Base-by-base conservation (phyloP, 2,888 invertebrate species). In the Gibbula magus region DNA sequence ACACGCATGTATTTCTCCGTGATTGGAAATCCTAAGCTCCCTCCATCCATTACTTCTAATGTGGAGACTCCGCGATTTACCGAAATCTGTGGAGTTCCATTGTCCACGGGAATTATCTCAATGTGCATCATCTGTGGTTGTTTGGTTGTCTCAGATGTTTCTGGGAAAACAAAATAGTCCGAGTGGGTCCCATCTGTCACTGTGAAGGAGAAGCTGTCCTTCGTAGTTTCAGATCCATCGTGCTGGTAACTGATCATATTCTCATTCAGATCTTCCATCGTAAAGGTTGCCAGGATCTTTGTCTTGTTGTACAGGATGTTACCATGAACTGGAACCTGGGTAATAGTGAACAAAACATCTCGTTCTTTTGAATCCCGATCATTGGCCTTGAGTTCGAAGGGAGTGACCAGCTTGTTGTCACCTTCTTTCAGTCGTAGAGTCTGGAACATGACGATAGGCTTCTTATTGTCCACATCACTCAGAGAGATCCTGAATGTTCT, bases 221-320 rank as follows among this genome's bases (percentile, higher is more conserved):
- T 83, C 4, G 82, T 61, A 0, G 92, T 91, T 81, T 92, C 93
- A 0, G 91, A 89, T n/a, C 93, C 93, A 79, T 92, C 93, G 86
- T 93, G 93, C 32, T 90, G 91, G 84, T 93, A 93, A 61, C 88
- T 90, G 75, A 93, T 91, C 78, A 89, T 78, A 78, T 91, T 91
- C 25, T 89, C 85, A 29, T 88, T 86, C 51, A 93, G 80, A 81
- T 93, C 93, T 20, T 86, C 84, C 86, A 90, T 88, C 2, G 91
- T 91, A 83, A 93, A 93, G 16, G 84, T 79, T 1, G 88, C 88
- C 10, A 91, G 88, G 20, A 87, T 86, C 32, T 85, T 79, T 2
- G 90, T 87, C 53, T 84, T 85, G 83, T 91, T 92, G 83, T 84
- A 86, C 78, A 91, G 76, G 16, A 93, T 84, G n/a, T 88, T 88